These are phyloP conservation scores for Zeugodacus cucurbitae DNA, from an alignment of 1,140 invertebrate genomes.

Conservation along the genomic window DNA sequence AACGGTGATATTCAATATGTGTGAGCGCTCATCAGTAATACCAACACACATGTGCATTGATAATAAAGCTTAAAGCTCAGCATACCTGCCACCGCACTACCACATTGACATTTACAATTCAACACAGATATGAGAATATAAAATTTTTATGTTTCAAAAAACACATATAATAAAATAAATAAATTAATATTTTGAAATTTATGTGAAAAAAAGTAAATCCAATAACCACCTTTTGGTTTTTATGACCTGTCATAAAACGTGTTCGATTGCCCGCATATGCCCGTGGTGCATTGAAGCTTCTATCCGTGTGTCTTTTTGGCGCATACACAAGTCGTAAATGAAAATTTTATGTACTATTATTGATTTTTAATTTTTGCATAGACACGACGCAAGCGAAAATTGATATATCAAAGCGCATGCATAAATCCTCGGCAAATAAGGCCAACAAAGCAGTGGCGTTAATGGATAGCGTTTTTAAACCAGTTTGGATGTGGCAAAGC, in stretches of 20 bases:
- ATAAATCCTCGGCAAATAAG: not conserved
- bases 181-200: not conserved
- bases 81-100: not conserved
- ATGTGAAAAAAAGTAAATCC: not conserved
- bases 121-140: not conserved
- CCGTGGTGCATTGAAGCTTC: not conserved
- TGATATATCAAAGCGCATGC: no score
- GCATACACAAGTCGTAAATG: not conserved
- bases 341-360: slow-evolving; percentile 16
- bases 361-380: not conserved
- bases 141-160: not conserved
- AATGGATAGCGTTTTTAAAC: not conserved
- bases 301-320: not conserved
- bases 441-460: not conserved
- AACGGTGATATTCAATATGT: no score
- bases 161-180: not conserved
- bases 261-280: slow-evolving; percentile 14
- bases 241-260: slow-evolving; percentile 30
- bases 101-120: not conserved
- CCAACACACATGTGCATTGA: not conserved
- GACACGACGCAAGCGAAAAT: not conserved
- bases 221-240: not conserved
- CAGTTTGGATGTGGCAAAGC: not conserved
- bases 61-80: not conserved
- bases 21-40: not conserved